phyloP scores from a whole-genome alignment of 2,113 vertebrate species.

The Podiceps cristatus region DNA sequence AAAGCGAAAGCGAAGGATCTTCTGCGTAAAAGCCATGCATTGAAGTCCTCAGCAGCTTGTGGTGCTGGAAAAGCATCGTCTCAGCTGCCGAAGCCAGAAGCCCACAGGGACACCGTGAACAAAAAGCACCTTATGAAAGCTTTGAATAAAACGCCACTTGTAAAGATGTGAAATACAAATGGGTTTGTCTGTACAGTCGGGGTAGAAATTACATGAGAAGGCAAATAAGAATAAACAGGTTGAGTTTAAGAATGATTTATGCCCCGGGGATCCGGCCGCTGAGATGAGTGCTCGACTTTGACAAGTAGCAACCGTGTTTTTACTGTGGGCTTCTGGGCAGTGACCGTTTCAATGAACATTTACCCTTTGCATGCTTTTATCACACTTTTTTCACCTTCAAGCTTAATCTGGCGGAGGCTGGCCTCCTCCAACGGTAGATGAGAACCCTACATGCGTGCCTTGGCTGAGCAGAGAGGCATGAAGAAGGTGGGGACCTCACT shows the following conservation, averaged over 20 bases:
- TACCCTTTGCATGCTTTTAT: background rate
- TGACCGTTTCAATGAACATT: background rate
- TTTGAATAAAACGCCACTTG: background rate
- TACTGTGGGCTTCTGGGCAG: background rate
- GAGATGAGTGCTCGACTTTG: background rate
- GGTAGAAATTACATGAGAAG: background rate
- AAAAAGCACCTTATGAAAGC: conserved; percentile 32
- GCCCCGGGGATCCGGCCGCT: background rate
- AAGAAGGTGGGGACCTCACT: background rate
- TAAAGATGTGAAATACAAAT: background rate
- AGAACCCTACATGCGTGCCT: background rate
- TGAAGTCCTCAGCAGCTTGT: background rate
- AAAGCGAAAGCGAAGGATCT: conserved; percentile 2
- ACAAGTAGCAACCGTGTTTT: background rate
- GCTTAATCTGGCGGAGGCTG: background rate
- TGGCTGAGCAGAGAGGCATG: accelerated
- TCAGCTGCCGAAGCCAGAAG: background rate
- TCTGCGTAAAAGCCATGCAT: background rate
- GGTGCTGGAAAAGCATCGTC: background rate
- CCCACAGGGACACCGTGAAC: background rate
- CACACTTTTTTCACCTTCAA: background rate
- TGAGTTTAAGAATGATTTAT: background rate
- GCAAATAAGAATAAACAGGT: background rate
- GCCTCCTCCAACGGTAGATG: background rate
- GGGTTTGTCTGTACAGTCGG: background rate